Conservation (phyloP, 2,113 vertebrate species). For the Bujurquina vittata region DNA sequence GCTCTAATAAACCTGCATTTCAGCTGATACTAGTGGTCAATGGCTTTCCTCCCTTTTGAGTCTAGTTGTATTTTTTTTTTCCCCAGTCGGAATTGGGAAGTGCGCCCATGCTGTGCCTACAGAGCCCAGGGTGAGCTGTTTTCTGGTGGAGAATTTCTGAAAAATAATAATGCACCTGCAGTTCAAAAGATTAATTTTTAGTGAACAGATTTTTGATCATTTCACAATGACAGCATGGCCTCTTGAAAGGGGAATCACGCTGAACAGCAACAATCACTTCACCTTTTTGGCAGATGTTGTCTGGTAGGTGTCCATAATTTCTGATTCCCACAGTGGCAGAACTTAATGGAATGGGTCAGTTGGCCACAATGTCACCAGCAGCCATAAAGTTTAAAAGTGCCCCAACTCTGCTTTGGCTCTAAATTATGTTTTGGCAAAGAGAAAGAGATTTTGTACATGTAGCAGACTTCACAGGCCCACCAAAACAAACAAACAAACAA, state of each 20-base stretch:
- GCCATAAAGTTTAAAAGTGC: not conserved
- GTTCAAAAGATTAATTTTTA: conserved; percentile 44
- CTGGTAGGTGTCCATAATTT: conserved; percentile 16
- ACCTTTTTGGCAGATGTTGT: conserved; percentile 23
- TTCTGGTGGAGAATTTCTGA: conserved; percentile 22
- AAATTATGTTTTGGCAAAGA: conserved; percentile 1
- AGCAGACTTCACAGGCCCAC: no score
- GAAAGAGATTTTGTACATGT: not conserved
- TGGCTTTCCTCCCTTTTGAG: conserved; percentile 2
- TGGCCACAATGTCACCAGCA: conserved; percentile 1
- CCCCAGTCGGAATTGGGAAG: conserved; percentile 15
- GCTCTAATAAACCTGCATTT: conserved; percentile 30
- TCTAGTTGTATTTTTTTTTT: conserved; percentile 56
- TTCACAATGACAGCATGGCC: conserved; percentile 20
- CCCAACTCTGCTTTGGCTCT: not conserved
- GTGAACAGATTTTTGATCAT: conserved; percentile 41
- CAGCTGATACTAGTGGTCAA: conserved; percentile 42
- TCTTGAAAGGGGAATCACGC: conserved; percentile 28
- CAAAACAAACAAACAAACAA: no score
- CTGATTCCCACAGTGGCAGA: conserved; percentile 31
- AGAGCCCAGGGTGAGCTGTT: not conserved
- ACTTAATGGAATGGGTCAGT: not conserved
- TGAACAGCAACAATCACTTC: not conserved
- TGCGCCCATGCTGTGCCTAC: not conserved
- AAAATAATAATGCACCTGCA: conserved; percentile 38